phyloP scores from a whole-genome alignment of 2,888 invertebrate species.

The Parascotia fuliginaria region DNA sequence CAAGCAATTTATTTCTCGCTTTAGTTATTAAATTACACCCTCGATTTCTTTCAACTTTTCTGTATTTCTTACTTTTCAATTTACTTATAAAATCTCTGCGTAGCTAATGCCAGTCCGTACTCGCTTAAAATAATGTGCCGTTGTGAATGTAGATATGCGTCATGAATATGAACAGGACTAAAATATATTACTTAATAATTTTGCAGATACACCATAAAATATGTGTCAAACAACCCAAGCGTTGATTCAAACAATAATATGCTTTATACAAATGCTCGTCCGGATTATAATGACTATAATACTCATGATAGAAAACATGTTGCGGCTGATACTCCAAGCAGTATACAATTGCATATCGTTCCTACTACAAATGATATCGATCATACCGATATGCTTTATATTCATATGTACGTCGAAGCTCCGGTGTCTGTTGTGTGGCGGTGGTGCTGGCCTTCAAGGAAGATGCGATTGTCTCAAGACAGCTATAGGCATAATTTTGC shows the following conservation, averaged over 20 bases:
- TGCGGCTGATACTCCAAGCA: conserved; percentile 71
- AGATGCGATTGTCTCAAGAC: too few relatives aligned
- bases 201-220: conserved; percentile 44
- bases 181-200: neutral
- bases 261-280: conserved; percentile 71
- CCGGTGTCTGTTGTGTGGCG: conserved; percentile 72
- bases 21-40: too few relatives aligned
- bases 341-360: conserved; percentile 74
- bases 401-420: conserved; percentile 66
- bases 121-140: too few relatives aligned
- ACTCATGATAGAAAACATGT: conserved; percentile 72
- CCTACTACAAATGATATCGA: conserved; percentile 67
- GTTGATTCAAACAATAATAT: conserved; percentile 61
- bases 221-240: conserved; percentile 75
- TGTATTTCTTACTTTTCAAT: too few relatives aligned
- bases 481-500: too few relatives aligned
- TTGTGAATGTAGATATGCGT: too few relatives aligned
- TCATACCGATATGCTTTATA: conserved; percentile 71
- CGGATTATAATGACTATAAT: conserved; percentile 72
- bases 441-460: conserved; percentile 49
- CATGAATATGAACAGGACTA: too few relatives aligned
- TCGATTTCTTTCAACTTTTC: too few relatives aligned
- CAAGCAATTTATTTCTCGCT: too few relatives aligned
- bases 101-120: too few relatives aligned
- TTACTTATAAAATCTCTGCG: too few relatives aligned